phyloP scores from a whole-genome alignment of 1,140 invertebrate genomes.

The Cyrtorhinus lividipennis region DNA sequence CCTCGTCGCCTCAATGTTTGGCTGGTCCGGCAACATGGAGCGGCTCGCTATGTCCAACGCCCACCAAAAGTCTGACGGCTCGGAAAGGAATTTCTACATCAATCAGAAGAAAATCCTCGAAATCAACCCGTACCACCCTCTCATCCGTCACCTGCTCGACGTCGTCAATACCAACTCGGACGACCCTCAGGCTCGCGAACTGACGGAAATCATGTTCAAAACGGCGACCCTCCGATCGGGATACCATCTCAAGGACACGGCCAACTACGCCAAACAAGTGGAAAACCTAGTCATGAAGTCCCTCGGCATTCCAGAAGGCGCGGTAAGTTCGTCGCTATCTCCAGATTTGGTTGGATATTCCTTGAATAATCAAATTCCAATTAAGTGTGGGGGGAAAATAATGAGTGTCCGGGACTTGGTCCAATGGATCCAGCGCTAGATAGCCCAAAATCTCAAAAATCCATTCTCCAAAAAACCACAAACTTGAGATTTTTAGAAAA shows the following conservation, averaged over 20 bases:
- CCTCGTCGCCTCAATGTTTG: conserved; percentile 90
- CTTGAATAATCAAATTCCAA: no score
- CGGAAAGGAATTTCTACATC: conserved; percentile 78
- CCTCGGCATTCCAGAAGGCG: conserved; percentile 49
- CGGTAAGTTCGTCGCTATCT: background rate
- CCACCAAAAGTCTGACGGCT: conserved; percentile 90
- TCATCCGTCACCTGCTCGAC: conserved; percentile 79
- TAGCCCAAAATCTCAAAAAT: background rate
- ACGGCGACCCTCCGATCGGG: conserved; percentile 86
- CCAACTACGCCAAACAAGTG: conserved; percentile 71
- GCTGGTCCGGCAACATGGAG: conserved; percentile 99
- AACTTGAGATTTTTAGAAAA: background rate
- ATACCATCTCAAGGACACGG: conserved; percentile 73
- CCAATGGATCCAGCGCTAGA: background rate
- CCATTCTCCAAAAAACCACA: background rate
- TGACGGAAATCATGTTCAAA: conserved; percentile 84
- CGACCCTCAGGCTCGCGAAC: conserved; percentile 69
- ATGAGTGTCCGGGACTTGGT: background rate
- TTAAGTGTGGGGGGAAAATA: no score
- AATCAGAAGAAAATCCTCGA: conserved; percentile 96
- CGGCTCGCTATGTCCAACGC: conserved; percentile 89
- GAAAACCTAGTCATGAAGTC: conserved; percentile 73
- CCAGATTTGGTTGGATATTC: background rate
- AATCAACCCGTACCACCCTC: conserved; percentile 93
- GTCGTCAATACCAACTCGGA: conserved; percentile 64